Conservation (phyloP, 2,113 vertebrate species). For the Phaethon lepturus region DNA sequence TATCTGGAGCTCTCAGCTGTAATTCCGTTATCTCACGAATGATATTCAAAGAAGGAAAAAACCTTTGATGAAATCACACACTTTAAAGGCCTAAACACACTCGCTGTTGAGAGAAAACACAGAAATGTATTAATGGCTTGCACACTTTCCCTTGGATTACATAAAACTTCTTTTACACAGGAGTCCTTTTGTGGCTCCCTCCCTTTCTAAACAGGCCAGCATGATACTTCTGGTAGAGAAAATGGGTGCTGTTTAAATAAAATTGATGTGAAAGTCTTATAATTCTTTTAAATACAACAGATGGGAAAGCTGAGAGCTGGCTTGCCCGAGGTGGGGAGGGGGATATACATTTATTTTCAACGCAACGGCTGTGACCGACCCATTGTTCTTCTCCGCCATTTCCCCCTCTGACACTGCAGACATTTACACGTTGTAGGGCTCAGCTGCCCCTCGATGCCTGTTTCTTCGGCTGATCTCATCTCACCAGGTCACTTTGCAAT, state of each 20-base stretch:
- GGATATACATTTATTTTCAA: neutral
- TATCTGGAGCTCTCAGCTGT: neutral
- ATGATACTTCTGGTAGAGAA: neutral
- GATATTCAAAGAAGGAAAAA: neutral
- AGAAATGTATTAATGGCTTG: neutral
- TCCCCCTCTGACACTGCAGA: neutral
- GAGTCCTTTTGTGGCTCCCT: neutral
- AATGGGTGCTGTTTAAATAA: neutral
- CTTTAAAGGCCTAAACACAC: neutral
- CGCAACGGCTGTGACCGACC: neutral
- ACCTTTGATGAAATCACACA: neutral
- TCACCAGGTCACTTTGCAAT: neutral
- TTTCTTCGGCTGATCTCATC: neutral
- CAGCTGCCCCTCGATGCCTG: neutral
- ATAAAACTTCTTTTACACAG: neutral
- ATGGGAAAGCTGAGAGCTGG: neutral
- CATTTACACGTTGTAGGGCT: neutral
- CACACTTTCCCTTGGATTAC: neutral
- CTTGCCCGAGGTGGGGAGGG: neutral
- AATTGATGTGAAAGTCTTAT: neutral
- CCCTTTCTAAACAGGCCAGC: neutral
- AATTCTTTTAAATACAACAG: neutral
- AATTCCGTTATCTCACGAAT: neutral
- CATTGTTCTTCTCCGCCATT: neutral
- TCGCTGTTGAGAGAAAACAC: neutral